phyloP scores from a whole-genome alignment of 2,113 vertebrate species.

The Grus americana region DNA sequence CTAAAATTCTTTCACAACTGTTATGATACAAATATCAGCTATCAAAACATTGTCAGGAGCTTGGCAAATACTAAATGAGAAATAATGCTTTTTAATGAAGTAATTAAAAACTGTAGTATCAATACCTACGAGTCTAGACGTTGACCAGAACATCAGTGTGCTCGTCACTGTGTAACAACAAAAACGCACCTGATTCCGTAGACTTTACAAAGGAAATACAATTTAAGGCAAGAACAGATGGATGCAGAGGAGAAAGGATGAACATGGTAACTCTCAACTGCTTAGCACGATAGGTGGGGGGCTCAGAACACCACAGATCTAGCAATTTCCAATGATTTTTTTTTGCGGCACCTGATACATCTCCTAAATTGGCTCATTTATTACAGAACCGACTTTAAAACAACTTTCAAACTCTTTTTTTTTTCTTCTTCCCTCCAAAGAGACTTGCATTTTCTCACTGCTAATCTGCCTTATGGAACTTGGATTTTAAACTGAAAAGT shows the following conservation, averaged over 20 bases:
- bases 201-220: neutral
- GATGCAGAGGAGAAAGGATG: neutral
- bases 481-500: conserved; percentile 22
- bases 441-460: conserved; percentile 7
- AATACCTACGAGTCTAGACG: neutral
- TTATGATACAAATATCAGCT: neutral
- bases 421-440: neutral
- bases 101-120: neutral
- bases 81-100: neutral
- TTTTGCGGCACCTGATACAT: neutral
- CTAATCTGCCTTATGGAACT: conserved; percentile 19
- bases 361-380: conserved; percentile 25
- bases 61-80: neutral
- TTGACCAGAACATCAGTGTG: neutral
- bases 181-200: fast-evolving
- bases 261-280: neutral
- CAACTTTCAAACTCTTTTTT: neutral
- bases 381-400: conserved; percentile 30
- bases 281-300: neutral
- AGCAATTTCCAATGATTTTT: neutral
- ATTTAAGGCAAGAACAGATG: conserved; percentile 1
- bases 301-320: neutral
- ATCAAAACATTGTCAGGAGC: neutral
- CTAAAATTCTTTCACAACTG: neutral
- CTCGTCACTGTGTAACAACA: neutral